phyloP scores from a whole-genome alignment of 1,140 invertebrate species.

The Nymphalis io region DNA sequence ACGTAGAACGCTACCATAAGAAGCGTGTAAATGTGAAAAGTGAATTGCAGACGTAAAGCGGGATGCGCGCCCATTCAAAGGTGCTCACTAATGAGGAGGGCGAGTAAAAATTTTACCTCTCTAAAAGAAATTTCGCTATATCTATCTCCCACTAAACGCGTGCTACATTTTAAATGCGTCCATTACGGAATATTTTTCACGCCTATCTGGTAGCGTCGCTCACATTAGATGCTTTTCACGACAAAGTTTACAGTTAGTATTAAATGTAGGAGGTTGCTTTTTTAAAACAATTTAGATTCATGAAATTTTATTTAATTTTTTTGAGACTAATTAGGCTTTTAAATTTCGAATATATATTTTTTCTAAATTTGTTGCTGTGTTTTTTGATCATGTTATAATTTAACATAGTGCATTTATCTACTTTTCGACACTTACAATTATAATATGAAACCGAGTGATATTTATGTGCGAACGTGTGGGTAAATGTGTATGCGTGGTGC shows the following conservation, averaged over 20 bases:
- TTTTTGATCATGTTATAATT: too few species aligned
- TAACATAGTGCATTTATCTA: too few species aligned
- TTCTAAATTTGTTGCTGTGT: too few species aligned
- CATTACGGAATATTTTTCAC: constrained; percentile 50
- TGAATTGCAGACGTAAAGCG: constrained; percentile 60
- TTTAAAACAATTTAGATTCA: neutral
- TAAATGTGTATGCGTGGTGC: too few species aligned
- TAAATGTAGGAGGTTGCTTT: neutral
- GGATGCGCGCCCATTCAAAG: constrained; percentile 64
- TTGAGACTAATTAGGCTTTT: too few species aligned
- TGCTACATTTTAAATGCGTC: constrained; percentile 55
- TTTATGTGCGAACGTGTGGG: too few species aligned
- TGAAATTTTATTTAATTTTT: neutral
- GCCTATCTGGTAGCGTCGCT: constrained; percentile 25
- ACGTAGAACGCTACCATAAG: constrained; percentile 23
- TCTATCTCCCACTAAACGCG: constrained; percentile 65
- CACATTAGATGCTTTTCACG: constrained; percentile 24
- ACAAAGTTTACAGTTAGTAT: neutral
- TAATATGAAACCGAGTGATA: too few species aligned
- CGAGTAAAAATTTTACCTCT: constrained; percentile 64
- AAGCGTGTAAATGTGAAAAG: constrained; percentile 55
- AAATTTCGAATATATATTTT: too few species aligned
- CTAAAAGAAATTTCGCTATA: constrained; percentile 65
- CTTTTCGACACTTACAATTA: too few species aligned
- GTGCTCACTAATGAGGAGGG: constrained; percentile 68